Conservation (phyloP, 1,140 invertebrate genomes). For the Scaptomyza graminum region DNA sequence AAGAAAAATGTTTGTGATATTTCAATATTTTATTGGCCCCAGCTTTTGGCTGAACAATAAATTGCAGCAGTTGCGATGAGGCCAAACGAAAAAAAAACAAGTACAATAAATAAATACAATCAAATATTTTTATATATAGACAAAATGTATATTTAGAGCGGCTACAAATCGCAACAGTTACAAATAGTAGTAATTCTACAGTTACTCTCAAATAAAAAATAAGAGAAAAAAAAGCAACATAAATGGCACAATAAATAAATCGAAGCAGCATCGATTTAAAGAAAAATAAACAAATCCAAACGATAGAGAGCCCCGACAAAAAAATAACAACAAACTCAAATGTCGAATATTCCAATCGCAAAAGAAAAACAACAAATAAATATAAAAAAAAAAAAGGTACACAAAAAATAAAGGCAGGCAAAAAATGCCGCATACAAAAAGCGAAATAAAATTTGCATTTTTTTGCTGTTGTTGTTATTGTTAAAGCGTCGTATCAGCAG, state of each 20-base stretch:
- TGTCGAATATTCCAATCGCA: slow-evolving; percentile 13
- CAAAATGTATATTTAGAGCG: too few relatives aligned
- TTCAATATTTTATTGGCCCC: slow-evolving; percentile 76
- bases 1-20: slow-evolving; percentile 58
- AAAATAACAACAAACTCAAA: slow-evolving; percentile 19
- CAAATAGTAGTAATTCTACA: slow-evolving; percentile 7
- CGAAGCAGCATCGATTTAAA: slow-evolving; percentile 55
- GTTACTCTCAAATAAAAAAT: background rate
- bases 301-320: slow-evolving; percentile 28
- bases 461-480: slow-evolving; percentile 37
- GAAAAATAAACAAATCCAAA: slow-evolving; percentile 69
- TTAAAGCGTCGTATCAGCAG: slow-evolving; percentile 71
- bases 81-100: slow-evolving; percentile 37
- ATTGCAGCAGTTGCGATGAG: slow-evolving; percentile 69
- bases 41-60: slow-evolving; percentile 44
- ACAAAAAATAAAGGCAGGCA: slow-evolving; percentile 28
- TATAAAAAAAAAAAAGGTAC: slow-evolving; percentile 11
- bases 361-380: slow-evolving; percentile 46
- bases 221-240: slow-evolving; percentile 38
- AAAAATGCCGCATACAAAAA: too few relatives aligned
- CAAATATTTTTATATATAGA: slow-evolving; percentile 3
- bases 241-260: slow-evolving; percentile 78
- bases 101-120: slow-evolving; percentile 63
- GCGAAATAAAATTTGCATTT: slow-evolving; percentile 78
- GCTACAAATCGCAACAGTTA: slow-evolving; percentile 14